Conservation (phyloP, 2,888 invertebrate genomes). For the Fabriciana adippe region DNA sequence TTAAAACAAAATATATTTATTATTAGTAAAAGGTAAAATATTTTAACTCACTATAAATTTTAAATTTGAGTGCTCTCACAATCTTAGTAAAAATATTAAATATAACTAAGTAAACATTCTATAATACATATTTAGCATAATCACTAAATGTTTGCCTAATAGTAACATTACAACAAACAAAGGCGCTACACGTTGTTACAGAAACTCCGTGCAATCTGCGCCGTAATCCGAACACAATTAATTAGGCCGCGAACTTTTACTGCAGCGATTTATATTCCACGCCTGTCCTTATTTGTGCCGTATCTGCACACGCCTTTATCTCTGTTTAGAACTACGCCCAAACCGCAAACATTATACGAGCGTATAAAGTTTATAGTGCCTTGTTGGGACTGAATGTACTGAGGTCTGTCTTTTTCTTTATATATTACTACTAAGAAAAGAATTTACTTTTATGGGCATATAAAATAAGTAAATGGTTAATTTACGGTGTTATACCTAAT, state of each 20-base stretch:
- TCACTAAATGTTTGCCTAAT: too few species aligned
- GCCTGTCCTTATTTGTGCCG: conserved; percentile 47
- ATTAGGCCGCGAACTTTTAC: conserved; percentile 69
- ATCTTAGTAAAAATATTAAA: too few species aligned
- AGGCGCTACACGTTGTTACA: conserved; percentile 15
- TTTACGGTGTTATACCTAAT: not conserved
- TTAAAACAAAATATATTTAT: too few species aligned
- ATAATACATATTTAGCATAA: too few species aligned
- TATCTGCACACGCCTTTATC: conserved; percentile 52
- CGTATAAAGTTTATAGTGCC: conserved; percentile 32
- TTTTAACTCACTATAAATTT: too few species aligned
- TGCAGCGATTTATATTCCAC: conserved; percentile 69
- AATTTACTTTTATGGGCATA: conserved; percentile 5
- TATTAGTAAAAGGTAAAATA: too few species aligned
- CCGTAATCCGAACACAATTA: conserved; percentile 71
- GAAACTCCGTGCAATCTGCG: conserved; percentile 25
- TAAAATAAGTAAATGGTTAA: not conserved
- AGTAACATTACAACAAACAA: conserved; percentile 17
- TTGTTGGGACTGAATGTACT: conserved; percentile 20
- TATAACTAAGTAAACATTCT: too few species aligned
- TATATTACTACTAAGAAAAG: not conserved
- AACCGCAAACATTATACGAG: conserved; percentile 37
- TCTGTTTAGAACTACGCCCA: conserved; percentile 46
- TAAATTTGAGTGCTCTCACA: too few species aligned
- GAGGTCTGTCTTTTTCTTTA: conserved; percentile 18